Conservation (phyloP, 2,797 vertebrate species). For the Apogon talboti region DNA sequence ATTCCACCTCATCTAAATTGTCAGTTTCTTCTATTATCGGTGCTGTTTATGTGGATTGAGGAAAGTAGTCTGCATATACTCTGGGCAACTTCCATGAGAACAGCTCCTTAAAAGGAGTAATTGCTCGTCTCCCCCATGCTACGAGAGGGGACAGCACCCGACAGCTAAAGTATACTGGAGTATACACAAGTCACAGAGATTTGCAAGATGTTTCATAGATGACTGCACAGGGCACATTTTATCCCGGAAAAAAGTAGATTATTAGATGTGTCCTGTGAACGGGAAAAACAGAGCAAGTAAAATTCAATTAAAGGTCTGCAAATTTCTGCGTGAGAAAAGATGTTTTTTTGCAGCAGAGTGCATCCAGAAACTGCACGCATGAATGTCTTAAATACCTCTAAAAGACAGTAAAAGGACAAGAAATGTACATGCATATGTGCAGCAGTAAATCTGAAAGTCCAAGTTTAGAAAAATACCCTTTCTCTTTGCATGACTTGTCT, state of each 20-base stretch:
- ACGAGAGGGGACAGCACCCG: constrained; percentile 59
- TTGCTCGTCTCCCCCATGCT: constrained; percentile 55
- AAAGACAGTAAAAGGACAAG: background rate
- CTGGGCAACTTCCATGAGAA: constrained; percentile 64
- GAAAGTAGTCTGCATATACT: constrained; percentile 56
- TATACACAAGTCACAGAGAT: constrained; percentile 66
- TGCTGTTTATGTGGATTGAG: constrained; percentile 66
- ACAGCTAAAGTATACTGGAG: constrained; percentile 65
- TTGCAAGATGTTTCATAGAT: constrained; percentile 58
- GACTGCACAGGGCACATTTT: constrained; percentile 65
- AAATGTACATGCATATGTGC: background rate
- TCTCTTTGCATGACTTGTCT: background rate
- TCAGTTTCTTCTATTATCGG: constrained; percentile 76
- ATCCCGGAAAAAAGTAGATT: constrained; percentile 62
- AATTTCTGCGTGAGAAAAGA: constrained; percentile 24
- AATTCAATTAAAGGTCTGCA: constrained; percentile 22
- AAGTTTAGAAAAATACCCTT: too few relatives aligned
- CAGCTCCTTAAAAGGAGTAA: constrained; percentile 75
- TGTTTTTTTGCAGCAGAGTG: background rate
- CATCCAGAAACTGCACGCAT: background rate
- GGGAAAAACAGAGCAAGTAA: constrained; percentile 35
- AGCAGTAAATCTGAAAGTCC: too few relatives aligned
- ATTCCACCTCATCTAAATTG: constrained; percentile 76
- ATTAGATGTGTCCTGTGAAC: constrained; percentile 58
- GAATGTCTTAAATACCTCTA: background rate